Evolutionary conservation across 2,888 invertebrate genomes (phyloP), one percentile per base, ranked within the genome.

Genomic region (Argyresthia goedartella): DNA sequence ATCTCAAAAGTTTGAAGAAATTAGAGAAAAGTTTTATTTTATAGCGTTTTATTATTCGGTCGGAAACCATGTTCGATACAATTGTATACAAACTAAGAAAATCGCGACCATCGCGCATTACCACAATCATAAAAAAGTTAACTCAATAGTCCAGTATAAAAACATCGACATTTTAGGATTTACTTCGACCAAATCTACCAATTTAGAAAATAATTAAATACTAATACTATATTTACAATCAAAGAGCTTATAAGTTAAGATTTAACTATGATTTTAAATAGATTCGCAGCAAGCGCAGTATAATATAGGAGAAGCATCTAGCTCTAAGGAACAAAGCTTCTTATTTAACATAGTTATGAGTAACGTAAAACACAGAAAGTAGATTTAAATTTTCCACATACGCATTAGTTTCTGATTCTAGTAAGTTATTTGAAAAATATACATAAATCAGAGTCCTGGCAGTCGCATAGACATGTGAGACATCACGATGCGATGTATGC

Each of bases 401-500:
- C n/a, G 39, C 39, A n/a, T 39, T 39, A n/a, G 4, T 9, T n/a
- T 39, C 10, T 6, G 9, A 39, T 39, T 39, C 1, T 39, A 39
- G 39, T 39, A 3, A 11, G 39, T 11, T n/a, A 39, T 39, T 39
- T 39, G 39, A 39, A 39, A 39, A 39, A 39, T 3, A n/a, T 39
- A 3, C n/a, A n/a, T 39, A n/a, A 39, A 11, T 9, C 8, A 39
- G 39, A 3, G 39, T 11, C n/a, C n/a, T 39, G 68, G 70, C 73
- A 71, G 72, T 85, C 76, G 71, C 69, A 67, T 72, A 81, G 81
- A 86, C 86, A 81, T 87, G 87, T 81, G 84, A 75, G 69, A 74
- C 87, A 87, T 87, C 87, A 81, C 69, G 16, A 41, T 52, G 68
- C 81, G 87, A 87, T 87, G 87, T 78, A 59, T 69, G 63, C 86